Evolutionary conservation across 2,797 vertebrate species (phyloP).

Genomic region (Hippoglossus hippoglossus): DNA sequence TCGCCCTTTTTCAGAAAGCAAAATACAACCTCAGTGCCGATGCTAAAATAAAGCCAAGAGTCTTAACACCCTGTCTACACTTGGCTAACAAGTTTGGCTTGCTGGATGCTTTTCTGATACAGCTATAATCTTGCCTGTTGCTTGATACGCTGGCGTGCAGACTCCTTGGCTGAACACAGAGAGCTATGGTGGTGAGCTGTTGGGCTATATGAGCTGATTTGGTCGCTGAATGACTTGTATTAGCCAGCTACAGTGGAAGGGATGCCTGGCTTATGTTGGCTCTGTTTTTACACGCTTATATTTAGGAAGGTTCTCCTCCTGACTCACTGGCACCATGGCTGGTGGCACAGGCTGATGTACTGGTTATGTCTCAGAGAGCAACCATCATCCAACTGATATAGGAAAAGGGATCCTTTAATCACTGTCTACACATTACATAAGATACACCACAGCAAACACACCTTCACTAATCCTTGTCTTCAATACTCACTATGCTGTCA

Average conservation of each 20-base stretch:
- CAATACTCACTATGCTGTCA: background rate
- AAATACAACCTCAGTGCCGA: conserved; percentile 30
- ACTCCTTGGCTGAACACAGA: conserved; percentile 40
- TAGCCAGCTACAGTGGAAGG: conserved; percentile 29
- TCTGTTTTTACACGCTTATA: conserved; percentile 40
- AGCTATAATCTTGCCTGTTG: conserved; percentile 51
- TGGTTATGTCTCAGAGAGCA: conserved; percentile 48
- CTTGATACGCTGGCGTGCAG: conserved; percentile 24
- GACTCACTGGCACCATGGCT: conserved; percentile 53
- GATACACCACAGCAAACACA: conserved; percentile 21
- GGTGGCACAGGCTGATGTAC: conserved; percentile 43
- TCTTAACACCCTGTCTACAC: conserved; percentile 38
- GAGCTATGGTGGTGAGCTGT: conserved; percentile 34
- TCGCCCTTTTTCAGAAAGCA: conserved; percentile 27
- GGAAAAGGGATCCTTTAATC: conserved; percentile 58
- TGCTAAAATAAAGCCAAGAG: conserved; percentile 48
- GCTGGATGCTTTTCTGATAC: conserved; percentile 36
- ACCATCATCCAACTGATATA: conserved; percentile 39
- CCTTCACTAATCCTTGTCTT: conserved; percentile 10
- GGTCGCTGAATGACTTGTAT: conserved; percentile 36
- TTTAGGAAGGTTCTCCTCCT: conserved; percentile 46
- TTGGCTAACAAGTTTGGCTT: conserved; percentile 31
- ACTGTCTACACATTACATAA: conserved; percentile 43
- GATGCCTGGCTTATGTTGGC: conserved; percentile 36
- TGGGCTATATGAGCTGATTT: conserved; percentile 45